phyloP scores from a whole-genome alignment of 2,888 invertebrate genomes.

The Clistopyga incitator region DNA sequence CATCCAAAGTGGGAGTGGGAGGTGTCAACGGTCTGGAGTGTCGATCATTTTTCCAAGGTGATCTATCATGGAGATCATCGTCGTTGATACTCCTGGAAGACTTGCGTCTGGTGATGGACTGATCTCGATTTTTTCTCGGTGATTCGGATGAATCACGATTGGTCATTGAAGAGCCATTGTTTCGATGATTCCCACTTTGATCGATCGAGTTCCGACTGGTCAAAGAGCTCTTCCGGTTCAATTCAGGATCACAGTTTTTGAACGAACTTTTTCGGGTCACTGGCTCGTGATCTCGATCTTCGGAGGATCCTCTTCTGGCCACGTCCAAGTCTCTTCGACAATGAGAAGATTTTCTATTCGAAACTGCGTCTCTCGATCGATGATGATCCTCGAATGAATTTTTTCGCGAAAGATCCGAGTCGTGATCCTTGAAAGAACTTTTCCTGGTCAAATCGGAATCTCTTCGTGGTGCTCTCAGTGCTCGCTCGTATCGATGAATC shows the following conservation, averaged over 20 bases:
- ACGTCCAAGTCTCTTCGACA: constrained; percentile 60
- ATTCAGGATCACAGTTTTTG: constrained; percentile 64
- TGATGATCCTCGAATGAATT: constrained; percentile 72
- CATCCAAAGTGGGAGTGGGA: constrained; percentile 70
- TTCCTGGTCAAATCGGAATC: constrained; percentile 71
- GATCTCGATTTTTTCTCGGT: constrained; percentile 49
- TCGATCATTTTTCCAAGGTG: constrained; percentile 68
- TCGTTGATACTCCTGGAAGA: constrained; percentile 52
- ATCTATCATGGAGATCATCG: constrained; percentile 49
- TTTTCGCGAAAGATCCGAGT: constrained; percentile 69
- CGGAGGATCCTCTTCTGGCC: constrained; percentile 66
- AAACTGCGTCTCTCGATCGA: constrained; percentile 56
- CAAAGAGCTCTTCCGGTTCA: constrained; percentile 64
- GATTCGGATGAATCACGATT: constrained; percentile 49
- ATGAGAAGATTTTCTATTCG: constrained; percentile 47
- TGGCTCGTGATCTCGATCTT: constrained; percentile 66
- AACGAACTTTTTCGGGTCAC: constrained; percentile 52
- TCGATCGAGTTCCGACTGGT: constrained; percentile 41
- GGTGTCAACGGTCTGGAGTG: constrained; percentile 80
- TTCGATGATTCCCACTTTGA: not conserved
- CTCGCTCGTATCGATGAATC: constrained; percentile 76
- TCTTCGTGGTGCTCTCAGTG: constrained; percentile 67
- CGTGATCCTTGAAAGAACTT: constrained; percentile 67
- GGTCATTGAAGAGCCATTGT: constrained; percentile 16
- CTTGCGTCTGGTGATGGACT: constrained; percentile 34